phyloP scores from a whole-genome alignment of 2,888 invertebrate genomes.

The Ophion ellenae region DNA sequence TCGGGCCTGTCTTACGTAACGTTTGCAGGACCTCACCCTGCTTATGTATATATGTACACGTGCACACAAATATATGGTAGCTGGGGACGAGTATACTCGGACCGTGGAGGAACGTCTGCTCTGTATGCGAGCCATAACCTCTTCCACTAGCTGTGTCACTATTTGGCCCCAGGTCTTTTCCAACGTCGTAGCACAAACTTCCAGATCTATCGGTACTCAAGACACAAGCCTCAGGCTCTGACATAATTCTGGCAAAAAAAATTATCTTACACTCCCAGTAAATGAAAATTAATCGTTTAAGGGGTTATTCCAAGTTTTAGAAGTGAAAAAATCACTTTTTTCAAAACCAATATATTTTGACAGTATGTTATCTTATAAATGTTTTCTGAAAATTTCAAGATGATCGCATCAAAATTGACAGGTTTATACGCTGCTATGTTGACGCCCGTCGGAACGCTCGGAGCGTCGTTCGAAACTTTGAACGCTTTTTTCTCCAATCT shows the following conservation, averaged over 20 bases:
- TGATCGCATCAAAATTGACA: too few relatives aligned
- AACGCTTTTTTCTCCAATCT: too few relatives aligned
- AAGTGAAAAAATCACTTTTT: too few relatives aligned
- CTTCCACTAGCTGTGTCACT: slow-evolving; percentile 30
- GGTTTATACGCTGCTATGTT: too few relatives aligned
- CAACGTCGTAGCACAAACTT: slow-evolving; percentile 29
- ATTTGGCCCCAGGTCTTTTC: slow-evolving; percentile 29
- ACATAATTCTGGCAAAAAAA: not conserved
- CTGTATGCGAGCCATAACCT: slow-evolving; percentile 13
- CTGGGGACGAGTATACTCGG: slow-evolving; percentile 13
- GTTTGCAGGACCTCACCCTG: slow-evolving; percentile 63
- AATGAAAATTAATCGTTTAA: not conserved
- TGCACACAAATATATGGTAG: slow-evolving; percentile 16
- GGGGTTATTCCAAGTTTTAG: too few relatives aligned
- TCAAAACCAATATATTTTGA: too few relatives aligned
- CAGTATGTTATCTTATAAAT: too few relatives aligned
- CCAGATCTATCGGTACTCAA: slow-evolving; percentile 15
- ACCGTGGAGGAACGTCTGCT: slow-evolving; percentile 28
- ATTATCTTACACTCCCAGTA: too few relatives aligned
- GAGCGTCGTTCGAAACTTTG: too few relatives aligned
- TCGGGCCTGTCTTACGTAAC: slow-evolving; percentile 76
- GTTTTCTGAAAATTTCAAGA: too few relatives aligned
- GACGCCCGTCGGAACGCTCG: too few relatives aligned
- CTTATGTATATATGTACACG: slow-evolving; percentile 29
- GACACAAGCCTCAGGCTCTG: not conserved